Conservation (phyloP, 2,888 invertebrate species). For the Scrobipalpa atriplicella region DNA sequence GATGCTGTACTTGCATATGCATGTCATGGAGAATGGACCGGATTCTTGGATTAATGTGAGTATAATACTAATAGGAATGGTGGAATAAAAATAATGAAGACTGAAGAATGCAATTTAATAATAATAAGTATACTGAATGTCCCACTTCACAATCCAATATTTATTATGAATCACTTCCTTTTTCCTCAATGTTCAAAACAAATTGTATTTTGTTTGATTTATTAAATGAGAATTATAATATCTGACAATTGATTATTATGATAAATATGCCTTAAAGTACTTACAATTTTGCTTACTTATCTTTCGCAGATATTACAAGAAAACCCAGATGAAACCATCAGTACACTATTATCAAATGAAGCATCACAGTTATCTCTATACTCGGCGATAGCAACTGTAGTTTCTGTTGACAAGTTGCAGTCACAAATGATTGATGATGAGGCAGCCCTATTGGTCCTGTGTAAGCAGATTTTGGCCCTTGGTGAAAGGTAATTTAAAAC, state of each 20-base stretch:
- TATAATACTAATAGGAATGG: too few species aligned
- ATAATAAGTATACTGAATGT: too few species aligned
- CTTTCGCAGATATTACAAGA: neutral
- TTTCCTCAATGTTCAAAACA: too few species aligned
- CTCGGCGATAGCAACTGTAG: constrained; percentile 57
- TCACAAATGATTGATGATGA: constrained; percentile 28
- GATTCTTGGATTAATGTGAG: constrained; percentile 64
- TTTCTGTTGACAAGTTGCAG: constrained; percentile 46
- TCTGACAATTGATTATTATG: too few species aligned
- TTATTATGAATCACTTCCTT: too few species aligned
- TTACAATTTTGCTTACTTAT: neutral
- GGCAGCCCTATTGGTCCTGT: constrained; percentile 49
- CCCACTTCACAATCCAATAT: too few species aligned
- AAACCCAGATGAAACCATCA: constrained; percentile 31
- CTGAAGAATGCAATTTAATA: too few species aligned
- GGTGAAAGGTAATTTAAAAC: constrained; percentile 60
- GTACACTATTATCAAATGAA: constrained; percentile 42
- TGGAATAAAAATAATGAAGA: too few species aligned
- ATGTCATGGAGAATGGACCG: constrained; percentile 55
- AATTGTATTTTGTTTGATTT: too few species aligned
- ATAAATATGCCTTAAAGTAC: too few species aligned
- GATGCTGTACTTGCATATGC: constrained; percentile 77
- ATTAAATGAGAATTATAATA: too few species aligned
- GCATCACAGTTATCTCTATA: constrained; percentile 55
- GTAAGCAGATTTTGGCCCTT: constrained; percentile 55